Evolutionary conservation across 2,113 vertebrate species (phyloP).

Genomic region (Oenanthe oenanthe): DNA sequence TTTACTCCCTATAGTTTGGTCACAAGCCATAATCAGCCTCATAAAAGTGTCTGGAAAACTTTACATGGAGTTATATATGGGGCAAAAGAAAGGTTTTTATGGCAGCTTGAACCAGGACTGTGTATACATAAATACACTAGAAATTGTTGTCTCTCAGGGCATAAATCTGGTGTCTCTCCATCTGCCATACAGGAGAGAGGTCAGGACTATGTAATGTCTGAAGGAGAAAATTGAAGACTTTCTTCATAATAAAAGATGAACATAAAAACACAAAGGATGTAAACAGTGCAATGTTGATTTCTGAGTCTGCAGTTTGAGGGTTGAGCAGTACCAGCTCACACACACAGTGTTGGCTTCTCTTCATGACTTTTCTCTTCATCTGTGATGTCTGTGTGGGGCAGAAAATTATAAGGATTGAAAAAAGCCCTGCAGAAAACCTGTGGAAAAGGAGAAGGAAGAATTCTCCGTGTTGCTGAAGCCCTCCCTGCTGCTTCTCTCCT

Average conservation of each 20-base stretch:
- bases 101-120: neutral
- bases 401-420: neutral
- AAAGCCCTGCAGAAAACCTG: neutral
- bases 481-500: conserved; percentile 39
- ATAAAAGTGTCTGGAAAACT: neutral
- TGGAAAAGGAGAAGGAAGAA: neutral
- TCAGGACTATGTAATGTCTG: neutral
- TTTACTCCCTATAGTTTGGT: neutral
- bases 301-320: neutral
- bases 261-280: neutral
- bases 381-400: neutral
- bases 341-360: neutral
- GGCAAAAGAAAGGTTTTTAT: neutral
- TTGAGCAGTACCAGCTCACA: neutral
- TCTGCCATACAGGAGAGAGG: neutral
- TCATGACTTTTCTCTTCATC: neutral
- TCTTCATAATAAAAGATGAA: neutral
- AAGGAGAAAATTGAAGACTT: neutral
- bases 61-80: neutral
- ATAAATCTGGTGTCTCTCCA: neutral
- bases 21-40: neutral
- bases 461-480: neutral
- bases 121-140: neutral
- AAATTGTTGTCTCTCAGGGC: neutral
- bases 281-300: neutral